Conservation (phyloP, 2,888 invertebrate species). For the Helicoverpa assulta region DNA sequence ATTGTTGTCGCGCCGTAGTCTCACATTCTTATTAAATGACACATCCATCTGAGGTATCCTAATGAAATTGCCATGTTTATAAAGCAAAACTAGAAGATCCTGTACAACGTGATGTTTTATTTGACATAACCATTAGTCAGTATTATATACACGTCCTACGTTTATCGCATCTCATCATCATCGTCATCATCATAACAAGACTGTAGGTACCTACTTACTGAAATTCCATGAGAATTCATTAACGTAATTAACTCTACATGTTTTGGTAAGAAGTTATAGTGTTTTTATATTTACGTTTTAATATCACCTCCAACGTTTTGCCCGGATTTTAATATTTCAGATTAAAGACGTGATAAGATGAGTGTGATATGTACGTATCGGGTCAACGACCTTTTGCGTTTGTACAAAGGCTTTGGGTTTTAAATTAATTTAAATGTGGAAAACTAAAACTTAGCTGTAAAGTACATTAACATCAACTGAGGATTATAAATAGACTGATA, state of each 20-base stretch:
- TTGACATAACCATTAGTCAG: slow-evolving; percentile 53
- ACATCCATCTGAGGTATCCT: slow-evolving; percentile 6
- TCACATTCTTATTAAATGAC: slow-evolving; percentile 9
- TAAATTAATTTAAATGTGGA: background rate
- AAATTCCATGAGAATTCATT: slow-evolving; percentile 42
- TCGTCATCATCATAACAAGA: background rate
- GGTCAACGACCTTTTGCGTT: slow-evolving; percentile 33
- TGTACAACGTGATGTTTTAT: slow-evolving; percentile 45
- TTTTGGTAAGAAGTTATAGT: slow-evolving; percentile 1
- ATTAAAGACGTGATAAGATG: slow-evolving; percentile 25
- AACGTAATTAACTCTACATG: slow-evolving; percentile 37
- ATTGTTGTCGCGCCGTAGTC: background rate
- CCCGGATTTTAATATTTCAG: background rate
- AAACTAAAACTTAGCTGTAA: background rate
- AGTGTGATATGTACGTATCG: background rate
- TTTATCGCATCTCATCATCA: slow-evolving; percentile 50
- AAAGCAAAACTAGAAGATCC: slow-evolving; percentile 41
- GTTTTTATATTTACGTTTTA: slow-evolving; percentile 7
- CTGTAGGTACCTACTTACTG: slow-evolving; percentile 17
- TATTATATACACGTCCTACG: slow-evolving; percentile 51
- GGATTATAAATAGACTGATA: background rate
- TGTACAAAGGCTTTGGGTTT: slow-evolving; percentile 10
- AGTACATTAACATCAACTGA: background rate
- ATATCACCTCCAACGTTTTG: slow-evolving; percentile 3
- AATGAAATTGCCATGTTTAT: slow-evolving; percentile 25